Evolutionary conservation across 2,113 vertebrate species (phyloP).

Genomic region (Dendrocopos noguchii): DNA sequence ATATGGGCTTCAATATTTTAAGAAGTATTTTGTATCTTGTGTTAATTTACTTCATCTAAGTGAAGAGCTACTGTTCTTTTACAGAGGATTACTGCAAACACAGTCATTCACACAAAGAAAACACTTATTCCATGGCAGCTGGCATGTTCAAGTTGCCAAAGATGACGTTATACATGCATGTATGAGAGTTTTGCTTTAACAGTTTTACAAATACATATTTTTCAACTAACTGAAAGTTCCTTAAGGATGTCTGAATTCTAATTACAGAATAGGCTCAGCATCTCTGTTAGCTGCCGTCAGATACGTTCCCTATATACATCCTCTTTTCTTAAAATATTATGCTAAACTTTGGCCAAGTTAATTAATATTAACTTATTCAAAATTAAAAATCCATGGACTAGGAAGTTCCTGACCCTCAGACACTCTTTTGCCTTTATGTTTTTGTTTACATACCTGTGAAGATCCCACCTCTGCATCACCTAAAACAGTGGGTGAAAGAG

Average conservation of each 20-base stretch:
- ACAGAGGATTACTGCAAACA: neutral
- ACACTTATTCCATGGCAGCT: neutral
- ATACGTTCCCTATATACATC: neutral
- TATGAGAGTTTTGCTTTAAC: neutral
- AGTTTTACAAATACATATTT: neutral
- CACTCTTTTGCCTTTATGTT: neutral
- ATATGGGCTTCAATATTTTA: fast-evolving
- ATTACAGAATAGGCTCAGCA: neutral
- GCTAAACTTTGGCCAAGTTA: neutral
- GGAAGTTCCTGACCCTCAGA: neutral
- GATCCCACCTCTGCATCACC: neutral
- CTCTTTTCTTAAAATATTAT: neutral
- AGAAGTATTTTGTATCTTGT: neutral
- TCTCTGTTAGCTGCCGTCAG: neutral
- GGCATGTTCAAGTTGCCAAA: neutral
- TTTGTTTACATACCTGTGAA: neutral
- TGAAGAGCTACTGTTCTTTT: neutral
- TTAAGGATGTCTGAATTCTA: neutral
- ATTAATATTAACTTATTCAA: neutral
- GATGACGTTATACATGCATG: neutral
- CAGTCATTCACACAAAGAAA: neutral
- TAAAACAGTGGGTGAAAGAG: neutral
- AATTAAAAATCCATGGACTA: neutral
- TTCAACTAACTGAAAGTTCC: neutral
- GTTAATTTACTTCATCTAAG: neutral